phyloP scores from a whole-genome alignment of 1,140 invertebrate species.

The Hycleus cichorii region DNA sequence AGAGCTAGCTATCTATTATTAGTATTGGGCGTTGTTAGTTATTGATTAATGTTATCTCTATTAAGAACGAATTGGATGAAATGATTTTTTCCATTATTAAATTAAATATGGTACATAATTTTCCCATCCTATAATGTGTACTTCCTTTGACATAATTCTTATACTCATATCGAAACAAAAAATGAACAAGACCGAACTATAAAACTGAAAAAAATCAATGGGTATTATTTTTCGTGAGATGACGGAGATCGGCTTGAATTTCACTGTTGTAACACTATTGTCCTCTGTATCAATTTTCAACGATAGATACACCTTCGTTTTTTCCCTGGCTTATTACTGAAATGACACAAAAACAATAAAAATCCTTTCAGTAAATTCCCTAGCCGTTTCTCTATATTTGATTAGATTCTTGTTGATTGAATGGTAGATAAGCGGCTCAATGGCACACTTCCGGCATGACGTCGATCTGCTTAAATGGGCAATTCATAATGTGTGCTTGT shows the following conservation, averaged over 20 bases:
- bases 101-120: not conserved
- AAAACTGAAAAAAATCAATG: constrained; percentile 7
- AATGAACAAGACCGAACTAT: not conserved
- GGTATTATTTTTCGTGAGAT: constrained; percentile 17
- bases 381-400: not conserved
- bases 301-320: not conserved
- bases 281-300: constrained; percentile 3
- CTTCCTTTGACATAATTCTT: constrained; percentile 9
- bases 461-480: constrained; percentile 8
- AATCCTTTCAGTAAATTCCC: constrained; percentile 9
- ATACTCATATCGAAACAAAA: not conserved
- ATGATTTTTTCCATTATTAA: not conserved
- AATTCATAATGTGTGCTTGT: not conserved
- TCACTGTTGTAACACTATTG: constrained; percentile 4
- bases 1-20: not conserved
- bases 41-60: too few species aligned
- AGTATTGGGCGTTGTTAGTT: not conserved
- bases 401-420: constrained; percentile 3
- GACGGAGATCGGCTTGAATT: constrained; percentile 3
- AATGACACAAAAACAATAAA: not conserved
- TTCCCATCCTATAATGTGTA: constrained; percentile 20
- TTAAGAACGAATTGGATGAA: not conserved
- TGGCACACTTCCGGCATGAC: constrained; percentile 13
- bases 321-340: too few species aligned
- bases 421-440: constrained; percentile 20